Evolutionary conservation across 2,888 invertebrate genomes (phyloP).

Genomic region (Agrotis puta): DNA sequence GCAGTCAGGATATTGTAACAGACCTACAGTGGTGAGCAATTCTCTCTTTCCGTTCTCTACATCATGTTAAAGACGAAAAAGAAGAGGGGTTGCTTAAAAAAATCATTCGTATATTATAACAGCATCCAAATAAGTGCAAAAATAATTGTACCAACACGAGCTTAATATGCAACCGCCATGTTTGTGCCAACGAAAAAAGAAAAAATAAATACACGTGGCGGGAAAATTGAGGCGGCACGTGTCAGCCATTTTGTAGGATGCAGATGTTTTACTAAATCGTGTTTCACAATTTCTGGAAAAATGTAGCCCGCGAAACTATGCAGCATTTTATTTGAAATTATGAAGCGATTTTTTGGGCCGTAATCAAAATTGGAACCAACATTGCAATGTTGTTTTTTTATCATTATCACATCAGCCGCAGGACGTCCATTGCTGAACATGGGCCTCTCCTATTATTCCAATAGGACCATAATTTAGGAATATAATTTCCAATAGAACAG

Average conservation of each 20-base stretch:
- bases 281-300: not conserved
- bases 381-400: too few species aligned
- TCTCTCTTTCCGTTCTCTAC: not conserved
- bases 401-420: too few species aligned
- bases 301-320: too few species aligned
- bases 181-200: conserved; percentile 19
- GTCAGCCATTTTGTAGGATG: conserved; percentile 17
- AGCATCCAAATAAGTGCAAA: not conserved
- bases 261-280: not conserved
- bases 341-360: too few species aligned
- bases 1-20: not conserved
- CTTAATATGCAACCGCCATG: conserved; percentile 14
- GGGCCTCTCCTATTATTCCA: too few species aligned
- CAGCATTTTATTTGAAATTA: not conserved
- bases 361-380: too few species aligned
- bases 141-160: not conserved
- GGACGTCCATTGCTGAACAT: too few species aligned
- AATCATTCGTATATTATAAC: not conserved
- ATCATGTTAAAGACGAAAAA: not conserved
- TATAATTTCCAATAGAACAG: too few species aligned
- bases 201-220: conserved; percentile 3
- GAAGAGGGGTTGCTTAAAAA: not conserved
- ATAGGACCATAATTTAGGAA: too few species aligned
- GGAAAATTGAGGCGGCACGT: conserved; percentile 22
- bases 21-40: not conserved